Percentiles rank a stretch among this genome's conserved stretches.
Conservation (phyloP, 35 echinoderm and acorn worm species). For the Chiridota heheva region DNA sequence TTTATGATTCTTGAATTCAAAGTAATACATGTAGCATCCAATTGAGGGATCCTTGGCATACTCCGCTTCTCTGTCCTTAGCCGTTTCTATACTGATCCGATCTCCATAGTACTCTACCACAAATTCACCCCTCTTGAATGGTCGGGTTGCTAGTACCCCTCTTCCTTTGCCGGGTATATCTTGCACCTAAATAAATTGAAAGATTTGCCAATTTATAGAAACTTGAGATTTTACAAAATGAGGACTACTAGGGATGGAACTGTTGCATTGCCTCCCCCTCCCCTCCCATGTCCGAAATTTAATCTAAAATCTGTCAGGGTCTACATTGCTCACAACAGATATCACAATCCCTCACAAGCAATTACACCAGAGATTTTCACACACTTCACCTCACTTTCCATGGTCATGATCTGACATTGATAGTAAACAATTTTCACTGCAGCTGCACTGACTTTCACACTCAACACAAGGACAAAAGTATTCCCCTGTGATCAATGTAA, state of each 20-base stretch:
- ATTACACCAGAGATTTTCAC: too few relatives aligned
- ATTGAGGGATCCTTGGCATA: constrained; percentile 60
- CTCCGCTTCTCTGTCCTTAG: constrained; percentile 63
- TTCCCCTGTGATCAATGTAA: too few relatives aligned
- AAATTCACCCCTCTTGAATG: constrained; percentile 81
- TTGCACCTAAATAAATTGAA: constrained; percentile 42
- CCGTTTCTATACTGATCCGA: constrained; percentile 47
- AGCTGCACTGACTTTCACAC: too few relatives aligned
- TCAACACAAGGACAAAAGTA: too few relatives aligned
- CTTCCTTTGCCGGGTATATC: constrained; percentile 78
- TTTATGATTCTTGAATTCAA: constrained; percentile 74
- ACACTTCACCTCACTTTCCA: too few relatives aligned
- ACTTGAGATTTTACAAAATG: too few relatives aligned
- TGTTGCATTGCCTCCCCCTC: not conserved
- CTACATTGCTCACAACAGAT: too few relatives aligned
- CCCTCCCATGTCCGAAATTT: not conserved
- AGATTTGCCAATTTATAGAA: not conserved
- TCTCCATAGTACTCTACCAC: constrained; percentile 90
- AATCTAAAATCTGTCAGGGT: too few relatives aligned
- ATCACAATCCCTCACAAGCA: too few relatives aligned
- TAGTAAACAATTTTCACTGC: too few relatives aligned
- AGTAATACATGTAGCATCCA: constrained; percentile 99
- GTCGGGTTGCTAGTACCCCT: constrained; percentile 66
- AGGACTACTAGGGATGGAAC: too few relatives aligned
- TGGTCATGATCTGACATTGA: too few relatives aligned